Evolutionary conservation across 2,113 vertebrate genomes (phyloP).

Genomic region (Pachyramphus minor): DNA sequence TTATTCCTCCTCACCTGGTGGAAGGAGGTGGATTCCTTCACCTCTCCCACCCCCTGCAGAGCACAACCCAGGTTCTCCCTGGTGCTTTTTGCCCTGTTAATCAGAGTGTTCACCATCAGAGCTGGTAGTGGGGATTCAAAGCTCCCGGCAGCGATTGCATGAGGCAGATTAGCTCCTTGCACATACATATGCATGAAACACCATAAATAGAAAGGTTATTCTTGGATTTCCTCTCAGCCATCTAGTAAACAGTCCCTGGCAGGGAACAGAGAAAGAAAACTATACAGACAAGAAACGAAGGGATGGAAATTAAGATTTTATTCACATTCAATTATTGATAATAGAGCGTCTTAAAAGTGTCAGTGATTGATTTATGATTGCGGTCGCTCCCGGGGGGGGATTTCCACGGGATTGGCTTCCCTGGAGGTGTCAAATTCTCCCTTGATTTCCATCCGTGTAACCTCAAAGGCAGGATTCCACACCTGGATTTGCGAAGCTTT

Average conservation of each 20-base stretch:
- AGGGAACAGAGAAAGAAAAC: conserved; percentile 17
- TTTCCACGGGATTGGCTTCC: background rate
- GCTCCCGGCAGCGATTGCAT: background rate
- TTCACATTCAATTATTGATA: conserved; percentile 38
- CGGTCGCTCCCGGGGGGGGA: background rate
- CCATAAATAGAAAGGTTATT: conserved; percentile 63
- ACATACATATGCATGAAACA: conserved; percentile 63
- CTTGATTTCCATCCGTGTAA: background rate
- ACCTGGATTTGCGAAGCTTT: conserved; percentile 15
- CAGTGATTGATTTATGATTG: background rate
- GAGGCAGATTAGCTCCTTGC: conserved; percentile 42
- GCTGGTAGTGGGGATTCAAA: background rate
- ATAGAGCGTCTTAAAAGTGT: background rate
- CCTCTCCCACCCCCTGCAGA: background rate
- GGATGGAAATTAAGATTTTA: conserved; percentile 6
- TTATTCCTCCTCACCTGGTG: background rate
- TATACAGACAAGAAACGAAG: background rate
- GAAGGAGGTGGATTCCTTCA: background rate
- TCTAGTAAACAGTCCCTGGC: conserved; percentile 61
- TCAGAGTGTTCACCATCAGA: background rate
- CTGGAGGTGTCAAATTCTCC: background rate
- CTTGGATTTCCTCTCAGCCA: conserved; percentile 53
- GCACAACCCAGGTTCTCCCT: background rate
- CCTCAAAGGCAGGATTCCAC: background rate
- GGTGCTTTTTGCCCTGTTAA: background rate